phyloP scores from a whole-genome alignment of 2,888 invertebrate genomes.

The Antheraea assamensis region DNA sequence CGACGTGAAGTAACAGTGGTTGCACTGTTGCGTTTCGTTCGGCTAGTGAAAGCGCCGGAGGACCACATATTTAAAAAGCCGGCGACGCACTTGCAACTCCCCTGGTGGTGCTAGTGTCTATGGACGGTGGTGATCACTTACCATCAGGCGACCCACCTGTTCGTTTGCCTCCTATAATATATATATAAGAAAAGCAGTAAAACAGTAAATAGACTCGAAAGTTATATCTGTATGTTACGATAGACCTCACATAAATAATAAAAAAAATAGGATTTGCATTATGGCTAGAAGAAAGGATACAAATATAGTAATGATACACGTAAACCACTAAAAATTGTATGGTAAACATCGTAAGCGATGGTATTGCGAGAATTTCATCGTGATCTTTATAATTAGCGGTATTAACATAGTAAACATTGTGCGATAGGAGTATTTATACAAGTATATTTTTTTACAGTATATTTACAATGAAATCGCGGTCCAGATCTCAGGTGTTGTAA shows the following conservation, averaged over 20 bases:
- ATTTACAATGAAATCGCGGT: not conserved
- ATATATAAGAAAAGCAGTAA: not conserved
- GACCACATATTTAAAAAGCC: too few species aligned
- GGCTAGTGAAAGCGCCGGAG: too few species aligned
- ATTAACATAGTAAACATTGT: not conserved
- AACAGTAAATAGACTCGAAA: not conserved
- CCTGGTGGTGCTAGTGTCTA: too few species aligned
- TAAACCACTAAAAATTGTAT: not conserved
- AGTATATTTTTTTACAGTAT: too few species aligned
- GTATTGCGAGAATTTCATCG: not conserved
- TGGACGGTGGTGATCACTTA: too few species aligned
- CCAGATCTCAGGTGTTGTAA: not conserved
- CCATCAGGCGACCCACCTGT: too few species aligned
- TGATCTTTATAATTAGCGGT: not conserved
- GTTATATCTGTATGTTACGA: too few species aligned
- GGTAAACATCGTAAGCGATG: not conserved
- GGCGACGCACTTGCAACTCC: too few species aligned
- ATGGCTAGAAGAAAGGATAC: not conserved
- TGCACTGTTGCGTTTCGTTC: too few species aligned
- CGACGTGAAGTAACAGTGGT: too few species aligned
- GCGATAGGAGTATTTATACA: not conserved
- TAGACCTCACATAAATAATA: not conserved
- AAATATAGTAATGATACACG: not conserved
- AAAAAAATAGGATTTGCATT: not conserved
- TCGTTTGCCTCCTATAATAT: too few species aligned